These are phyloP conservation scores for Tyria jacobaeae DNA, from an alignment of 2,888 invertebrate genomes.

Conservation along the genomic window DNA sequence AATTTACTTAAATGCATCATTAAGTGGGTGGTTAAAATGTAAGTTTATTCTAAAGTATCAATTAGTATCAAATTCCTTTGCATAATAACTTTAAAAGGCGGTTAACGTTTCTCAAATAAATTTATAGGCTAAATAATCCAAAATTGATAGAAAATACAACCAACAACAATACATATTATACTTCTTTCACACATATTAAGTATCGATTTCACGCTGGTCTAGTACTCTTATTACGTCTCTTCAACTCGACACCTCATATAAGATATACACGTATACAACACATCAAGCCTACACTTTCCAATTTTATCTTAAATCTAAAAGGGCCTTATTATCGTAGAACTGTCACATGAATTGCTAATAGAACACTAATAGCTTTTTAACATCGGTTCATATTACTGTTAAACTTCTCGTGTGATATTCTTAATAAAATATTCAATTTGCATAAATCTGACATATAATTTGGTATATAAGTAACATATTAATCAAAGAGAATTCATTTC, in stretches of 20 bases:
- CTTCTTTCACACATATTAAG: slow-evolving; percentile 59
- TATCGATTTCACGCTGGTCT: slow-evolving; percentile 61
- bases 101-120: slow-evolving; percentile 5
- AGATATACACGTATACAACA: slow-evolving; percentile 59
- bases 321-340: slow-evolving; percentile 46
- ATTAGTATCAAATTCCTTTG: slow-evolving; percentile 23
- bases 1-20: neutral
- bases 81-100: slow-evolving; percentile 10
- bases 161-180: slow-evolving; percentile 40
- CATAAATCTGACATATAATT: slow-evolving; percentile 76
- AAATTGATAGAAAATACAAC: slow-evolving; percentile 19
- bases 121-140: slow-evolving; percentile 13
- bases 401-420: slow-evolving; percentile 76
- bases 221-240: slow-evolving; percentile 59
- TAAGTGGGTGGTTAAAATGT: slow-evolving; percentile 7
- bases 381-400: slow-evolving; percentile 69
- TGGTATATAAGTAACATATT: slow-evolving; percentile 73
- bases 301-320: slow-evolving; percentile 56
- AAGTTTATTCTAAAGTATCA: slow-evolving; percentile 3
- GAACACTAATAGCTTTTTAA: slow-evolving; percentile 70
- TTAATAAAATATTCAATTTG: slow-evolving; percentile 73
- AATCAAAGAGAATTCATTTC: slow-evolving; percentile 73
- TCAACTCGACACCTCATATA: slow-evolving; percentile 66
- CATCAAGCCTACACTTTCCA: slow-evolving; percentile 59
- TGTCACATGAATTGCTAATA: slow-evolving; percentile 74